phyloP scores from a whole-genome alignment of 2,888 invertebrate species.

The Troides aeacus region DNA sequence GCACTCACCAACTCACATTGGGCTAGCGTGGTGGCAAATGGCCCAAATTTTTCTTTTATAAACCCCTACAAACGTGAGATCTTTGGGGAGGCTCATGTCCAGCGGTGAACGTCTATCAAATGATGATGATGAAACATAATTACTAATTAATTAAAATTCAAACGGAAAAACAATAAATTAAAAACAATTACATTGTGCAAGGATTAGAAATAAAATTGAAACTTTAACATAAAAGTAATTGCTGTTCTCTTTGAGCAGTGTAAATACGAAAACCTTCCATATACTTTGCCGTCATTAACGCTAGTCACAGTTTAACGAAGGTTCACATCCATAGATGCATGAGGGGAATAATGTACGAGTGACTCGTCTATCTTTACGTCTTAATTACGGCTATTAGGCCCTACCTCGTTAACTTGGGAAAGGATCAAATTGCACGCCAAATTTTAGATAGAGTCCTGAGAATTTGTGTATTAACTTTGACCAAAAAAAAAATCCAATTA shows the following conservation, averaged over 20 bases:
- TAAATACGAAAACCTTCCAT: background rate
- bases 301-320: constrained; percentile 54
- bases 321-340: constrained; percentile 61
- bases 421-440: constrained; percentile 23
- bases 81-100: no score
- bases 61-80: no score
- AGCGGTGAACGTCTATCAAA: no score
- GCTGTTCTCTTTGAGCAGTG: background rate
- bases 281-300: constrained; percentile 24
- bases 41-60: no score
- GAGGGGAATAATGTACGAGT: constrained; percentile 54
- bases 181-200: background rate
- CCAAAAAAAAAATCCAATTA: background rate
- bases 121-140: no score
- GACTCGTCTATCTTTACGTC: constrained; percentile 66
- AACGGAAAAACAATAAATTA: no score
- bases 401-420: constrained; percentile 38
- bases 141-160: no score
- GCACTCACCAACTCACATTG: no score
- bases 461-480: background rate
- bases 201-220: background rate
- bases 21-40: no score
- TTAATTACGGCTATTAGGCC: constrained; percentile 66
- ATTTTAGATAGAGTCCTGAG: constrained; percentile 10
- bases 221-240: background rate